phyloP scores from a whole-genome alignment of 2,888 invertebrate genomes.

The Vanessa cardui region DNA sequence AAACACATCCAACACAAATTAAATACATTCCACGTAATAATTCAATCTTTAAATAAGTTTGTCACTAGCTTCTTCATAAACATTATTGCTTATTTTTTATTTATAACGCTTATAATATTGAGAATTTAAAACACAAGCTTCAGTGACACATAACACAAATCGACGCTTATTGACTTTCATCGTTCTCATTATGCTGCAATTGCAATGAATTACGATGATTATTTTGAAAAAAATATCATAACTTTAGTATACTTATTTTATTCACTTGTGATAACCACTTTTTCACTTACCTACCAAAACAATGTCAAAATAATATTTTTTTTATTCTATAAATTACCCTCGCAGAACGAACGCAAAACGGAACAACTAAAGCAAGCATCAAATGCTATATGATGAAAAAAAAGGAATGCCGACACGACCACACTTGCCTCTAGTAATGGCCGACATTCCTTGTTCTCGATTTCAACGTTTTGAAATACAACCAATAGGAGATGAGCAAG shows the following conservation, averaged over 20 bases:
- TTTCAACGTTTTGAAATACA: slow-evolving; percentile 38
- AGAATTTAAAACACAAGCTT: slow-evolving; percentile 8
- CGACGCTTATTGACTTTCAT: slow-evolving; percentile 51
- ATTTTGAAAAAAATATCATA: slow-evolving; percentile 37
- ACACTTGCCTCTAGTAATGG: slow-evolving; percentile 57
- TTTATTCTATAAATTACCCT: slow-evolving; percentile 55
- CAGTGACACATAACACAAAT: slow-evolving; percentile 43
- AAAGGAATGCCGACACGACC: slow-evolving; percentile 67
- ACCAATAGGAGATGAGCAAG: slow-evolving; percentile 38
- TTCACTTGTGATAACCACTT: slow-evolving; percentile 32
- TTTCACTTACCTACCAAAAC: slow-evolving; percentile 77
- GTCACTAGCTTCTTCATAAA: background rate
- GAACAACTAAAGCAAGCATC: slow-evolving; percentile 70
- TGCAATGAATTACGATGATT: slow-evolving; percentile 23
- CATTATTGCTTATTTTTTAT: background rate
- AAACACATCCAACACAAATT: slow-evolving; percentile 1
- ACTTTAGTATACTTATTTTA: slow-evolving; percentile 34
- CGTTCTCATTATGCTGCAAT: slow-evolving; percentile 21
- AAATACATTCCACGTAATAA: background rate
- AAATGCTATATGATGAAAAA: slow-evolving; percentile 72
- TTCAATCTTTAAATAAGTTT: background rate
- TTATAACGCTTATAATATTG: slow-evolving; percentile 2
- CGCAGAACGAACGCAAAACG: slow-evolving; percentile 67
- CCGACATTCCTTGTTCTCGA: slow-evolving; percentile 66
- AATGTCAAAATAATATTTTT: slow-evolving; percentile 62